Base-by-base conservation (phyloP, 2,888 invertebrate genomes). In the Amphipoea oculea region DNA sequence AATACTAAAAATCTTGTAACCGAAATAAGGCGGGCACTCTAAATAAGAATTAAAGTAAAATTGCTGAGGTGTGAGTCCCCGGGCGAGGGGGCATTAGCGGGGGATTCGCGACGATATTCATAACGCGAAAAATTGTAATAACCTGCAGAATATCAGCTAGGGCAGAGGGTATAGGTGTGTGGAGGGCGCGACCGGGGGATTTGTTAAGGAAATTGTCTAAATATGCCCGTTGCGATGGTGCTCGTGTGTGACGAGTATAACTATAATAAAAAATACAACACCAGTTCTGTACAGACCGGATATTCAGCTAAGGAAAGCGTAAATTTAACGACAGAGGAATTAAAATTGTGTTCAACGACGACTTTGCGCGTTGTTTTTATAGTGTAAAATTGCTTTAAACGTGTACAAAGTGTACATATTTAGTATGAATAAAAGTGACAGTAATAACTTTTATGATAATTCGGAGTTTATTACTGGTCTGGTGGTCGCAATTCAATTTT, bases 111-210 rank as follows among this genome's bases (percentile, higher is more conserved):
- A 94, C 96, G 95, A 96, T 97, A 97, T 97, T 97, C 97, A 97
- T 97, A 97, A 97, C 94, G 96, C 95, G 96, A 95, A 95, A 97
- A 97, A 97, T 97, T 97, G 96, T 97, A 97, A 97, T 97, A 96
- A 96, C 96, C 96, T 94, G 92, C 93, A 91, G 94, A 93, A 94
- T 95, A 94, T 95, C 93, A 92, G 93, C 92, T 91, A 92, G 94
- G 94, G 94, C 92, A 93, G 90, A 92, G 82, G 90, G 92, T 83
- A 76, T 71, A 92, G 93, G 93, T 94, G 93, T 94, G 95, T 93
- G 92, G 92, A 93, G 95, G 95, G 95, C 93, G 92, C 90, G 92
- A 91, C 89, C 86, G 90, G 91, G 93, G 94, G 93, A 93, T 94
- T 95, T 95, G 95, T 94, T 90, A 91, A 94, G 95, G 95, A 96